phyloP scores from a whole-genome alignment of 1,140 invertebrate genomes.

The Hypsibius dujardini region DNA sequence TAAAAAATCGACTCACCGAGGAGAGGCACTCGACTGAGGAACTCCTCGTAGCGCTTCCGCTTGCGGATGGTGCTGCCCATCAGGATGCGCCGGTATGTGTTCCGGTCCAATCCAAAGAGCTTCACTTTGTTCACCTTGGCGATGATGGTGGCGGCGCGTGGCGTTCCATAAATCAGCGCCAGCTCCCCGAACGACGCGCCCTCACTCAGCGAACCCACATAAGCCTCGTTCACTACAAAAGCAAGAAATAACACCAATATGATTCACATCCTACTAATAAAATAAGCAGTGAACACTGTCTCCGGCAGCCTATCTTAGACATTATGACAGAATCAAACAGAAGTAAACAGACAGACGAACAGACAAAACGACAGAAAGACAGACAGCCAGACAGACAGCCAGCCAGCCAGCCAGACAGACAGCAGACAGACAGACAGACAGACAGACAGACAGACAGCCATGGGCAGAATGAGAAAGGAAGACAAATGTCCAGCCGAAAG shows the following conservation, averaged over 20 bases:
- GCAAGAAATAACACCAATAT: background rate
- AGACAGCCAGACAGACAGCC: too few relatives aligned
- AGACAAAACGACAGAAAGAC: too few relatives aligned
- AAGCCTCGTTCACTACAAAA: slow-evolving; percentile 11
- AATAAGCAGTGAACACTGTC: too few relatives aligned
- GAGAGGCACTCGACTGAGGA: slow-evolving; percentile 40
- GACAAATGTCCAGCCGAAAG: too few relatives aligned
- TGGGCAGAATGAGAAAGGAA: too few relatives aligned
- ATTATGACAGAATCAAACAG: too few relatives aligned
- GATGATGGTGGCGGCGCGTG: slow-evolving; percentile 39
- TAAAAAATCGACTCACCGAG: slow-evolving; percentile 31
- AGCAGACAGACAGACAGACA: too few relatives aligned
- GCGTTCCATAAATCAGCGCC: slow-evolving; percentile 41
- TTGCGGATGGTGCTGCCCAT: slow-evolving; percentile 43
- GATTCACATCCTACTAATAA: too few relatives aligned
- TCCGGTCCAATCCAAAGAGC: slow-evolving; percentile 39
- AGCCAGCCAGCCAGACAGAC: too few relatives aligned
- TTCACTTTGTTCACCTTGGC: slow-evolving; percentile 31
- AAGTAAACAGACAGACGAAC: too few relatives aligned
- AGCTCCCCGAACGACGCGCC: slow-evolving; percentile 31
- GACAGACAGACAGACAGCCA: too few relatives aligned
- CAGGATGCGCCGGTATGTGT: slow-evolving; percentile 39
- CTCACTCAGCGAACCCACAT: slow-evolving; percentile 10
- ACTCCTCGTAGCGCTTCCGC: slow-evolving; percentile 42
- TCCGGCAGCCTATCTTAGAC: too few relatives aligned